Evolutionary conservation across 2,888 invertebrate genomes (phyloP).

Genomic region (Eupithecia subumbrata): DNA sequence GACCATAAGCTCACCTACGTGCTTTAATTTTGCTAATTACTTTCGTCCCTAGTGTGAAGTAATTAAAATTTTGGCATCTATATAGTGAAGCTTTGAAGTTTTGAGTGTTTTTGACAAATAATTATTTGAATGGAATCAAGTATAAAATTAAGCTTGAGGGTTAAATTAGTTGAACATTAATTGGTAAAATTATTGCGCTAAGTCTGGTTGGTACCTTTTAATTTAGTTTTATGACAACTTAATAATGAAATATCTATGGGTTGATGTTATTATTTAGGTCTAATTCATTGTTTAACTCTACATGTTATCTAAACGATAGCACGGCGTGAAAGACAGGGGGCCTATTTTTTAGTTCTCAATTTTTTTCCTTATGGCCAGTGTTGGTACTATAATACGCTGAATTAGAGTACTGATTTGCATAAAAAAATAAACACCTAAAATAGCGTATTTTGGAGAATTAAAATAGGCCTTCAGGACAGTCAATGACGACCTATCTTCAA

Average conservation of each 20-base stretch:
- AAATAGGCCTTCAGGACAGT: too few species aligned
- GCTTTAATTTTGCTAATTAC: slow-evolving; percentile 76
- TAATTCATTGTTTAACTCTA: too few species aligned
- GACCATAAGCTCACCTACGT: slow-evolving; percentile 72
- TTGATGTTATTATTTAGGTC: too few species aligned
- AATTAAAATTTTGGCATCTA: slow-evolving; percentile 56
- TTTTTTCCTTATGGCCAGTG: too few species aligned
- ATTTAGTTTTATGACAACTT: background rate
- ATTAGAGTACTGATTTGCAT: too few species aligned
- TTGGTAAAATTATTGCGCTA: background rate
- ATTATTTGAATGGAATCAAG: slow-evolving; percentile 49
- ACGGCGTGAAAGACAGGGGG: too few species aligned
- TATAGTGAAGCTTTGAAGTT: slow-evolving; percentile 42
- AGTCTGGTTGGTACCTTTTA: background rate
- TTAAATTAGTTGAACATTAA: slow-evolving; percentile 43
- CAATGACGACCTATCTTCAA: too few species aligned
- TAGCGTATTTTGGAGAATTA: too few species aligned
- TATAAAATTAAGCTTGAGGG: slow-evolving; percentile 37
- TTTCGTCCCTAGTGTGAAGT: slow-evolving; percentile 60
- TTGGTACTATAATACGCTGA: too few species aligned
- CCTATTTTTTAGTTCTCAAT: too few species aligned
- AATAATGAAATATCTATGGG: background rate
- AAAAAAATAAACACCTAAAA: too few species aligned
- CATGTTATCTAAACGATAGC: too few species aligned
- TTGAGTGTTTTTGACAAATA: slow-evolving; percentile 44